phyloP scores from a whole-genome alignment of 1,140 invertebrate species.

The Zaprionus camerounensis region DNA sequence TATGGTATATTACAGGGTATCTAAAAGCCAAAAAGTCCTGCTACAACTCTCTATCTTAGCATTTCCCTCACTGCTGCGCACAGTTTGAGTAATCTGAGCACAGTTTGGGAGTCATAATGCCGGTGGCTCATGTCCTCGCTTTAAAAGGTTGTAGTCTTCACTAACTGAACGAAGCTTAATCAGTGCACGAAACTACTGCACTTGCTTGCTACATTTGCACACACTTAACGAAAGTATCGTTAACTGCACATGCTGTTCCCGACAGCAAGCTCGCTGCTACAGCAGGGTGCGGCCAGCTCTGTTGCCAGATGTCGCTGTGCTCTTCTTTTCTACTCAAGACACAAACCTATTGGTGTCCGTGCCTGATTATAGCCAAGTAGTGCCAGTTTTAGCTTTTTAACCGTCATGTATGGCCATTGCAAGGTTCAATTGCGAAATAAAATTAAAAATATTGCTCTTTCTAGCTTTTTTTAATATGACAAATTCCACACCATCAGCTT shows the following conservation, averaged over 20 bases:
- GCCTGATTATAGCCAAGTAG: no score
- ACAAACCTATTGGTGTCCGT: no score
- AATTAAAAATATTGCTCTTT: no score
- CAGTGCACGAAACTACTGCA: not conserved
- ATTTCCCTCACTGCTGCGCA: not conserved
- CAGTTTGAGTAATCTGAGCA: not conserved
- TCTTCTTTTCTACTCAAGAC: not conserved
- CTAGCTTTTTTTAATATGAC: no score
- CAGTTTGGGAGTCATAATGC: not conserved
- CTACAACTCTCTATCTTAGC: not conserved
- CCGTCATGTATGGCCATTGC: no score
- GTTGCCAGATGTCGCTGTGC: constrained; percentile 23
- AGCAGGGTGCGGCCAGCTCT: no score
- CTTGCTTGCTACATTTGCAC: not conserved
- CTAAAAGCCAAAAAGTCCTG: not conserved
- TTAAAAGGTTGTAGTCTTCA: not conserved
- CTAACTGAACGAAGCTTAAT: not conserved
- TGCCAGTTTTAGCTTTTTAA: no score
- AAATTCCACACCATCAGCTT: no score
- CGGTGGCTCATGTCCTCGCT: not conserved
- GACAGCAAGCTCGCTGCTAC: constrained; percentile 13
- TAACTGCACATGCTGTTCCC: not conserved
- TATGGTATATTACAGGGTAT: not conserved
- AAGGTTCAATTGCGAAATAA: no score
- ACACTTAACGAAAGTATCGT: constrained; percentile 14